These are phyloP conservation scores for Cichladusa arquata DNA, from an alignment of 2,113 vertebrate genomes.

Conservation along the genomic window DNA sequence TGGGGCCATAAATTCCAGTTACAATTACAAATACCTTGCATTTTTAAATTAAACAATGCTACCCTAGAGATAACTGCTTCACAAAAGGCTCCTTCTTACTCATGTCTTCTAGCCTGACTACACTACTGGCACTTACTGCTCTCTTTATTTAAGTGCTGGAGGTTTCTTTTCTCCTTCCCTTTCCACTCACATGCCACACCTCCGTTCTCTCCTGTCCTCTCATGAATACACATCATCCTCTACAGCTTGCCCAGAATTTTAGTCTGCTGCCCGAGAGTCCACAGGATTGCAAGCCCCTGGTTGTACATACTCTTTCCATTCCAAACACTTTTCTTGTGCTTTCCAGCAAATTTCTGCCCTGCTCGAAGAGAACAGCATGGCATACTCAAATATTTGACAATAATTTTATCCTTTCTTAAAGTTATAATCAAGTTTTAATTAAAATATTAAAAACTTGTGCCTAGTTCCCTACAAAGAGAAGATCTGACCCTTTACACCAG, in stretches of 20 bases:
- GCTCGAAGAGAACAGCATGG: neutral
- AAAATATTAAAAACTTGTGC: neutral
- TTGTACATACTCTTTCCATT: neutral
- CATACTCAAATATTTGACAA: neutral
- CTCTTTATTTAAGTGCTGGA: neutral
- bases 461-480: neutral
- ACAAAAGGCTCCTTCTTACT: neutral
- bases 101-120: neutral
- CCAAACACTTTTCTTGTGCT: neutral
- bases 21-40: neutral
- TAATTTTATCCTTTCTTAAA: neutral
- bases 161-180: neutral
- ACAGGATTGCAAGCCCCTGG: neutral
- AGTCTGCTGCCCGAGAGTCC: neutral
- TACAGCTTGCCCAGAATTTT: neutral
- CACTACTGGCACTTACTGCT: neutral
- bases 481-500: neutral
- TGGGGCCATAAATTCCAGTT: neutral
- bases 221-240: neutral
- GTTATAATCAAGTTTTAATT: neutral
- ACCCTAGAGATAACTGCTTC: neutral
- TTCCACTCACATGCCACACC: neutral
- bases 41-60: neutral
- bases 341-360: neutral
- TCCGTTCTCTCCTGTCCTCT: neutral